Evolutionary conservation across 1,140 invertebrate genomes (phyloP), one percentile per base, ranked within the genome.

Genomic region (Drosophila truncata): DNA sequence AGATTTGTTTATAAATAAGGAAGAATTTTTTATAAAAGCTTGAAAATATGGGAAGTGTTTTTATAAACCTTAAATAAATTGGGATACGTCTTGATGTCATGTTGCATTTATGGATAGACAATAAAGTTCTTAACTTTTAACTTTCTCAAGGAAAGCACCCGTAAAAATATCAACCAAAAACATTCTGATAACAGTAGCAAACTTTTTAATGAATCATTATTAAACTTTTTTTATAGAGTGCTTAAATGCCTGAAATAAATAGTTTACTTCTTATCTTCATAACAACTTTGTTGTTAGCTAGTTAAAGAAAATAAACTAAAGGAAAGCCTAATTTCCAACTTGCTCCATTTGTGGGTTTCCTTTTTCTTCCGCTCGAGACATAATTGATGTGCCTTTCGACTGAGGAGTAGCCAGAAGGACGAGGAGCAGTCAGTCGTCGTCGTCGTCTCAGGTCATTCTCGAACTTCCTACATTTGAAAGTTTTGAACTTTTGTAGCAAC

Each of bases 401-500:
- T 20, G 23, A 35, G 18, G 10, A 31, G 57, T 13, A 41, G 29
- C 55, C 13, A 27, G n/a, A 16, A 25, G 23, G 37, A 2, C n/a
- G 4, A 20, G 41, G 18, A 20, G 13, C 4, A 41, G 37, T 0
- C 2, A 23, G 50, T 18, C 11, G 50, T 20, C 5, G 29, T 23
- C 50, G 31, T 62, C 58, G 58, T 50, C 57, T 62, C 55, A 55
- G 63, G 54, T 76, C 74, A 65, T 59, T 78, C 27, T 44, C 49
- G 25, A 82, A 69, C 57, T 83, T 75, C 62, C 47, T 54, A 42
- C 42, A 66, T 82, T 59, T 58, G 41, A 60, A 83, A 83, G 75
- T 65, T 59, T 47, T 84, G 67, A 78, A 78, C 69, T 85, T 81
- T 78, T 58, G 62, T 57, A n/a, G 46, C 37, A 46, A 37, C 49